Percentiles rank a stretch among this genome's conserved stretches.
Conservation (phyloP, 2,113 vertebrate genomes). For the Takifugu bimaculatus region DNA sequence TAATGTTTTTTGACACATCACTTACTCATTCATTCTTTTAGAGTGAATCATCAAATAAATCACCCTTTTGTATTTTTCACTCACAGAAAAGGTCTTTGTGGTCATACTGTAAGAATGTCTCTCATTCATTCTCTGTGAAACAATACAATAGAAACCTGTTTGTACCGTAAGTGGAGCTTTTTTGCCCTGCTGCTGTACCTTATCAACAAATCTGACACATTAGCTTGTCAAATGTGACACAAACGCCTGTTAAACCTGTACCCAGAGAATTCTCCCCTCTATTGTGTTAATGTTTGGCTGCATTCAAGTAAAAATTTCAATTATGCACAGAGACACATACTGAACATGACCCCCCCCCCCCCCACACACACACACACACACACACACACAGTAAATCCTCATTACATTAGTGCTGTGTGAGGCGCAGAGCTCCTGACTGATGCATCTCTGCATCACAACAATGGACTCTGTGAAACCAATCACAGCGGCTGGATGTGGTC, state of each 20-base stretch:
- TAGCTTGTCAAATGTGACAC: background rate
- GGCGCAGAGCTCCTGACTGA: constrained; percentile 2
- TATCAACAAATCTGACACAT: background rate
- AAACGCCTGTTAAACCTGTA: background rate
- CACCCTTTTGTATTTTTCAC: too few relatives aligned
- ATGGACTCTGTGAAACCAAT: too few relatives aligned
- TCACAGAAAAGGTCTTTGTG: too few relatives aligned
- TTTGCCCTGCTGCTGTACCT: background rate
- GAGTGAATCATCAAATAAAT: too few relatives aligned
- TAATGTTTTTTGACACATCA: too few relatives aligned
- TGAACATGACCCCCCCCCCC: background rate
- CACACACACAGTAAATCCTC: too few relatives aligned
- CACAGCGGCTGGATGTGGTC: background rate
- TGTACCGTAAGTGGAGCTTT: background rate
- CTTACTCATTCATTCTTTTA: too few relatives aligned
- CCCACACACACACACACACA: background rate
- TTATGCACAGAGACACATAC: constrained; percentile 3
- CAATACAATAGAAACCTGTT: background rate
- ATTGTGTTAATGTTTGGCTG: background rate
- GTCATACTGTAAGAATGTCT: too few relatives aligned
- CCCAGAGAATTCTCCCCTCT: too few relatives aligned
- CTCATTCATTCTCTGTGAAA: background rate
- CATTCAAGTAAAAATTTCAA: constrained; percentile 9
- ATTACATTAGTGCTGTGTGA: background rate
- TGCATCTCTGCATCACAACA: constrained; percentile 10